A percentile compares a stretch with the other conserved stretches of the same genome.
phyloP scores from a whole-genome alignment of 2,113 vertebrate genomes.

The Verasper variegatus region DNA sequence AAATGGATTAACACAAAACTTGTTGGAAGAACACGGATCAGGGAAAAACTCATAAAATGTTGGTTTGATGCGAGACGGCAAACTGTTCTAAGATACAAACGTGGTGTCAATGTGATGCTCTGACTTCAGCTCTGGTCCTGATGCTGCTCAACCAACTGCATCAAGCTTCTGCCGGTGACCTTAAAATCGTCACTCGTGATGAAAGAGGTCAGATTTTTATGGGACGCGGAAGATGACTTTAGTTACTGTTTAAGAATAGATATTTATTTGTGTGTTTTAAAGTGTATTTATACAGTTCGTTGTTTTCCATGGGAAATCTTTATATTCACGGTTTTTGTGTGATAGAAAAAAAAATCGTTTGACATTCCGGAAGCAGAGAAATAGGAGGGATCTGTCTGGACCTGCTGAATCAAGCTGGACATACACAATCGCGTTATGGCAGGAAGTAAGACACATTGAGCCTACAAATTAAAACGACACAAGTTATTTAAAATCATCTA shows the following conservation, averaged over 20 bases:
- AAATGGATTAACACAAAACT: no score
- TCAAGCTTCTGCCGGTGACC: constrained; percentile 55
- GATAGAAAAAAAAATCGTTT: not conserved
- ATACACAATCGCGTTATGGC: fast-evolving
- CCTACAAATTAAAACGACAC: constrained; percentile 39
- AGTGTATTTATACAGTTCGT: not conserved
- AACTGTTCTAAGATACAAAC: no score
- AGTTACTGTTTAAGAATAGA: not conserved
- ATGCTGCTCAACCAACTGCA: constrained; percentile 59
- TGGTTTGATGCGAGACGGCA: no score
- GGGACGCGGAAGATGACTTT: constrained; percentile 6
- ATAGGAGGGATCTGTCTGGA: constrained; percentile 46
- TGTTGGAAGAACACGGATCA: no score
- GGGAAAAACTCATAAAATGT: no score
- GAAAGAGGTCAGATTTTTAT: constrained; percentile 36
- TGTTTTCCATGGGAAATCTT: not conserved
- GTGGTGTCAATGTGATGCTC: not conserved
- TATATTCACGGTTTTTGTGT: constrained; percentile 6
- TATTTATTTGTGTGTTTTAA: no score
- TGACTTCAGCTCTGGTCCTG: constrained; percentile 62
- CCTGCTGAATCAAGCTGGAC: constrained; percentile 25
- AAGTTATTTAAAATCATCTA: fast-evolving
- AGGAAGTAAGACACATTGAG: not conserved
- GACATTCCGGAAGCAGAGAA: constrained; percentile 68
- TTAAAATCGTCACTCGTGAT: constrained; percentile 67